Conservation (phyloP, 2,113 vertebrate genomes). For the Antechinus flavipes region DNA sequence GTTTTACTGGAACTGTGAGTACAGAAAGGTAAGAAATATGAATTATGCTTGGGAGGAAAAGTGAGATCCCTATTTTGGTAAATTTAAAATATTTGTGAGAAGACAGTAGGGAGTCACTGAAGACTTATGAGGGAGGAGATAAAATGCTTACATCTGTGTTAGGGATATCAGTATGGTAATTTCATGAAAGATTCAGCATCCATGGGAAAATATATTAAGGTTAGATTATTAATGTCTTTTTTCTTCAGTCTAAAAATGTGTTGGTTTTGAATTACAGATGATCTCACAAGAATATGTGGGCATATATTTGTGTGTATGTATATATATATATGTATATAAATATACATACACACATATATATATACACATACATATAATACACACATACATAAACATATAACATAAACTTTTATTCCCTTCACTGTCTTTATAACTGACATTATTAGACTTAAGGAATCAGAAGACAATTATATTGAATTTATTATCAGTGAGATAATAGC, state of each 20-base stretch:
- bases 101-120: neutral
- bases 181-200: neutral
- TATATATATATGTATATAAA: neutral
- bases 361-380: too few relatives aligned
- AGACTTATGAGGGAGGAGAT: neutral
- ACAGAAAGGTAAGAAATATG: neutral
- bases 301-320: neutral
- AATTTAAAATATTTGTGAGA: neutral
- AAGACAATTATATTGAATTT: conserved; percentile 39
- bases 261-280: neutral
- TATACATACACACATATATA: neutral
- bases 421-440: conserved; percentile 37
- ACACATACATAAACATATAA: neutral
- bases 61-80: neutral
- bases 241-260: neutral
- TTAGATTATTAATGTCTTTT: neutral
- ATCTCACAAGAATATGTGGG: neutral
- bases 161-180: neutral
- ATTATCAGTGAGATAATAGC: conserved; percentile 31
- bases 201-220: neutral
- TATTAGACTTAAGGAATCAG: neutral
- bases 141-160: neutral
- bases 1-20: neutral
- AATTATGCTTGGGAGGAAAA: neutral
- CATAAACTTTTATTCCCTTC: neutral